Evolutionary conservation across 2,113 vertebrate species (phyloP), one percentile per base, ranked within the genome.

Genomic region (Epinephelus fuscoguttatus): DNA sequence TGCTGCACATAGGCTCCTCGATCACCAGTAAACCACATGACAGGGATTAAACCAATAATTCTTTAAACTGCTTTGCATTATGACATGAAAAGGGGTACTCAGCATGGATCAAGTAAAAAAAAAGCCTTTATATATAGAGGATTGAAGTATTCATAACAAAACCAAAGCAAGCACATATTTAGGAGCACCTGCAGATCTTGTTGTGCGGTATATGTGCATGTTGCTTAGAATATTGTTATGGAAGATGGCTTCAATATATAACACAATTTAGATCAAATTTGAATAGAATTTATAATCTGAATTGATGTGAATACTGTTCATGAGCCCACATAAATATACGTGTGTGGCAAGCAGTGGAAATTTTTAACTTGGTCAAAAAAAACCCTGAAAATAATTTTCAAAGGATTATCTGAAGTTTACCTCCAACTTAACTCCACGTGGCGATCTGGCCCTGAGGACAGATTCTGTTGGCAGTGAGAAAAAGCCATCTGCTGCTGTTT

Each of bases 391-490:
- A 37, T 69, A 19, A 4, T 55, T 52, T 80, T 84, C 37, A 50
- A 4, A 45, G 6, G 70, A 69, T 76, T 45, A 74, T 88, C 79
- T 85, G 63, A 86, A 82, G 81, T 89, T 56, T 85, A 89, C 71
- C 71, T 87, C 72, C 78, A 76, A 21, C 80, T 86, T 71, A 63
- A 47, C 77, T 92, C 88, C 79, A 94, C 92, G 92, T 94, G 93
- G 92, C 91, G 67, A 90, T 88, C 75, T 92, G 88, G 87, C 87
- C 79, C 83, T 13, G 63, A 87, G 82, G 85, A 89, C 71, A 86
- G 80, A 89, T 84, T 93, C 81, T 92, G 67, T 81, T 93, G 91
- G 91, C 93, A 93, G 84, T 93, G 94, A 89, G 94, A 93, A 93
- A 84, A 81, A 91, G 23, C 40, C 94, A 94, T 94, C 94, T 94